Evolutionary conservation across 1,140 invertebrate genomes (phyloP), one percentile per base, ranked within the genome.

Genomic region (Conus betulinus): DNA sequence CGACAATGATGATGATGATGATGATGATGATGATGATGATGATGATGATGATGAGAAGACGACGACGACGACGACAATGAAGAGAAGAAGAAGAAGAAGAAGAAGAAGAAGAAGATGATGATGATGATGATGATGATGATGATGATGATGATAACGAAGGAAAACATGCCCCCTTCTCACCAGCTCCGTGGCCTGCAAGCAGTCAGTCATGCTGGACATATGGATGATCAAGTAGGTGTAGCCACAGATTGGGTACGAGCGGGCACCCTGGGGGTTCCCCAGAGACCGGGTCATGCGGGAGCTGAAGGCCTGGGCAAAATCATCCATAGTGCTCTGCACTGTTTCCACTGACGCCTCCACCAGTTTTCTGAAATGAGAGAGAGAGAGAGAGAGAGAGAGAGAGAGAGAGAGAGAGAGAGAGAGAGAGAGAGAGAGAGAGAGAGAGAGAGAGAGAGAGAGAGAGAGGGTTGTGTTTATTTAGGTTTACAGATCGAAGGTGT

Each of bases 221-320:
- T 78, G 71, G 20, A 93, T 85, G 60, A 94, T 91, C 87, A 94
- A 89, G 85, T 92, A 94, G 7, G 93, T 92, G 87, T 89, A 93
- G 2, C 87, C 89, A 27, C 89, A 86, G 7, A 94, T 89, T 1
- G 93, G 93, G 87, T 94, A 94, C 20, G 91, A 88, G 25, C 82
- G 60, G 1, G n/a, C 6, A 17, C 88, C 90, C 15, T 53, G 60
- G 0, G 87, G 53, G 81, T 92, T 89, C 0, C 85, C 82, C 4
- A 94, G 85, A 25, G 81, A 74, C 63, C 25, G n/a, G 10, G 79
- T 84, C 27, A 90, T 91, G 0, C 91, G 86, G 11, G 82, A 74
- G n/a, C 78, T 27, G 23, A 81, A 82, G 20, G 86, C 25, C 15
- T 23, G 11, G 1, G 88, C 86, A 13, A 88, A 85, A 52, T 88